Percentiles rank a stretch among this genome's conserved stretches.
These are phyloP conservation scores for Mormoops blainvillei DNA, from an alignment of 2,113 vertebrate species.

Conservation along the genomic window DNA sequence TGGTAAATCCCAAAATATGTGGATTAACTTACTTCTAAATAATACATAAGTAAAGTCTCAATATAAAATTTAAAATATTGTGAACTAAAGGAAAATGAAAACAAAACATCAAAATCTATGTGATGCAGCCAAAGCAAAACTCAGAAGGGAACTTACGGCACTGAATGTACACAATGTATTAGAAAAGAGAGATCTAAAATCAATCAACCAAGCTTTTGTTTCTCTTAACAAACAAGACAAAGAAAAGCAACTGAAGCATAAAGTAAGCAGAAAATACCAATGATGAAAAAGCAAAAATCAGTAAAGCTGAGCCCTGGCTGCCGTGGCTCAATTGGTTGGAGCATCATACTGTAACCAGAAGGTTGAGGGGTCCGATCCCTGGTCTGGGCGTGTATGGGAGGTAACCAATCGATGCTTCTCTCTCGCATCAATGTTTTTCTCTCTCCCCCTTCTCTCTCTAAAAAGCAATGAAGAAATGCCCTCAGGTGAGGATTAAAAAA, in stretches of 20 bases:
- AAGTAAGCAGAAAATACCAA: background rate
- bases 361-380: no score
- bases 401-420: no score
- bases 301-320: background rate
- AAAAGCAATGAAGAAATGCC: background rate
- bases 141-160: no score
- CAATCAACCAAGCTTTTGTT: background rate
- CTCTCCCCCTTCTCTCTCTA: no score
- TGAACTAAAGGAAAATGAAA: background rate
- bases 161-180: no score
- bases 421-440: no score
- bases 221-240: background rate
- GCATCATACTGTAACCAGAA: no score
- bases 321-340: no score
- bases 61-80: background rate
- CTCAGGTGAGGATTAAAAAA: background rate
- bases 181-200: background rate
- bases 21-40: background rate
- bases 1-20: slow-evolving; percentile 14
- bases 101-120: background rate
- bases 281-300: background rate
- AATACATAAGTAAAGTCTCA: background rate
- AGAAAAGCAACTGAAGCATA: background rate
- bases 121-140: no score
- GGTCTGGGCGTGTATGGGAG: no score